Evolutionary conservation across 2,113 vertebrate species (phyloP).

Genomic region (Amphilophus citrinellus): DNA sequence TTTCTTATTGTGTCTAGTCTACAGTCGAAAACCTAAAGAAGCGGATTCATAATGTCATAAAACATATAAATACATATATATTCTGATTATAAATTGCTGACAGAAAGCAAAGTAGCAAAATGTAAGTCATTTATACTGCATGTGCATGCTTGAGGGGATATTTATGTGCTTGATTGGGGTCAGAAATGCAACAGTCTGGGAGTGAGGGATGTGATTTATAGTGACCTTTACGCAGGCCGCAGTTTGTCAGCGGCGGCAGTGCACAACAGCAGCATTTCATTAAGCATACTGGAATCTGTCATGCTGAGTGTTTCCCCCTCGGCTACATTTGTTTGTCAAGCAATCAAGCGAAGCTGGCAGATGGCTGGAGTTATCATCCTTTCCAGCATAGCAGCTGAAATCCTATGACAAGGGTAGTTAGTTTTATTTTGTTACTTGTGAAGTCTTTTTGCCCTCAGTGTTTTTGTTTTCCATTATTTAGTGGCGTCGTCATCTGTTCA

Average conservation of each 20-base stretch:
- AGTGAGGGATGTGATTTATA: slow-evolving; percentile 71
- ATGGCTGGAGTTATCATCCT: slow-evolving; percentile 52
- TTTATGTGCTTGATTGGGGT: slow-evolving; percentile 58
- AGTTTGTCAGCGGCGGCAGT: slow-evolving; percentile 61
- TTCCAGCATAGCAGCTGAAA: slow-evolving; percentile 18
- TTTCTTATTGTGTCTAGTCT: not conserved
- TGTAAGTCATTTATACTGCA: not conserved
- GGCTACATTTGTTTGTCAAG: slow-evolving; percentile 63
- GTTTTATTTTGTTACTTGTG: slow-evolving; percentile 15
- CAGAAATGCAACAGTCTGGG: slow-evolving; percentile 26
- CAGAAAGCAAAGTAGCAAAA: not conserved
- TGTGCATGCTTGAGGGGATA: not conserved
- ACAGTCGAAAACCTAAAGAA: not conserved
- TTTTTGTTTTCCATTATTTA: slow-evolving; percentile 4
- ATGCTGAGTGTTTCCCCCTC: slow-evolving; percentile 54
- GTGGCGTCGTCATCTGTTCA: not conserved
- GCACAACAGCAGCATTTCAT: slow-evolving; percentile 71
- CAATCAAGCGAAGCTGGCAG: slow-evolving; percentile 54
- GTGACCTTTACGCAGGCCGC: slow-evolving; percentile 71
- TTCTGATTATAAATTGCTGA: not conserved
- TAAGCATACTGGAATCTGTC: slow-evolving; percentile 71
- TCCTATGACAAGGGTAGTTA: slow-evolving; percentile 31
- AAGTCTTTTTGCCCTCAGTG: not conserved
- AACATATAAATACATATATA: not conserved
- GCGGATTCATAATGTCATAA: not conserved